A percentile compares a stretch with the other conserved stretches of the same genome.
Evolutionary conservation across 1,140 invertebrate species (phyloP).

Genomic region (Drosophila novamexicana): DNA sequence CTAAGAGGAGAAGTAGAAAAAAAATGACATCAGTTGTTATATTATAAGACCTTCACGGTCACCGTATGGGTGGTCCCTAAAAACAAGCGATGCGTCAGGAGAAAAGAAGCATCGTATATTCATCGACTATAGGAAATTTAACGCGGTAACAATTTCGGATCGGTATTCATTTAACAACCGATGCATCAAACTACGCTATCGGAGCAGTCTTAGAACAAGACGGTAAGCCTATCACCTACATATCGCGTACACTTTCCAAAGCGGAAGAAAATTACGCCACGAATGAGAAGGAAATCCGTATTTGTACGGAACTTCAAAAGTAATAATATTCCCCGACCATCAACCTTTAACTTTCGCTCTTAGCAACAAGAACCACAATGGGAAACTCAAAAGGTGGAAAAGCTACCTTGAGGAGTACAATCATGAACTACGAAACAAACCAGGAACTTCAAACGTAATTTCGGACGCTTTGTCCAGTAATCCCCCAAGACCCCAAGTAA

Average conservation of each 20-base stretch:
- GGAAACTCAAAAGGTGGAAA: background rate
- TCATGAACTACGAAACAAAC: background rate
- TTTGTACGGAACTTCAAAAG: background rate
- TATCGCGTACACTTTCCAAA: background rate
- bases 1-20: no score
- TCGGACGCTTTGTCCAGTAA: slow-evolving; percentile 61
- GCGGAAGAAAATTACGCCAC: background rate
- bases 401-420: background rate
- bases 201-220: background rate
- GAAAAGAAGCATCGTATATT: no score
- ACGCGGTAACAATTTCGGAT: no score
- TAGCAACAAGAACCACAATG: background rate
- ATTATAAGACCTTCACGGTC: no score
- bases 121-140: no score
- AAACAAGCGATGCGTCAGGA: no score
- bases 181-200: slow-evolving; percentile 6
- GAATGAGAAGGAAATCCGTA: slow-evolving; percentile 1
- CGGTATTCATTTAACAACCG: background rate
- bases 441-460: background rate
- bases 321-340: background rate
- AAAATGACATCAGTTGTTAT: no score
- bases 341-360: background rate
- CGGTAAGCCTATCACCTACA: background rate
- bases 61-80: no score
- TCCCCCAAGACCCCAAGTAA: slow-evolving; percentile 11